phyloP scores from a whole-genome alignment of 2,113 vertebrate genomes.

The Chloebia gouldiae region DNA sequence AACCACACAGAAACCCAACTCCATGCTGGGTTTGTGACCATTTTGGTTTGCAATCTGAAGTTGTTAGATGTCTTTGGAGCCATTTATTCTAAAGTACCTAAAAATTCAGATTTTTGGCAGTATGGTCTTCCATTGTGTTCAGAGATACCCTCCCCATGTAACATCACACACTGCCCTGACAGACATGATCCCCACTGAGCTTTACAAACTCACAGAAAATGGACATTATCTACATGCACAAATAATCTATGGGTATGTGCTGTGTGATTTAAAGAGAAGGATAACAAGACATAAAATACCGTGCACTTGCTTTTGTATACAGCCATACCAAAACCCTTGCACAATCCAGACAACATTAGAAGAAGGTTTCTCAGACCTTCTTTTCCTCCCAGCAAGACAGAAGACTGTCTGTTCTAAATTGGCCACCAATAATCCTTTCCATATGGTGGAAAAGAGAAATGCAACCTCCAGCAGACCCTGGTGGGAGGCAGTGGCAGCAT shows the following conservation, averaged over 20 bases:
- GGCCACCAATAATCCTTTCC: neutral
- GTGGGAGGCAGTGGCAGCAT: neutral
- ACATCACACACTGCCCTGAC: neutral
- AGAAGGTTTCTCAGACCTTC: neutral
- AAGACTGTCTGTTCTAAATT: neutral
- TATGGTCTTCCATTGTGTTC: neutral
- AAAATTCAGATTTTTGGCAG: neutral
- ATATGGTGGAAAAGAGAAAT: slow-evolving; percentile 18
- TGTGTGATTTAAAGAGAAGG: neutral
- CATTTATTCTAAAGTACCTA: neutral
- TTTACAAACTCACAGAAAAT: neutral
- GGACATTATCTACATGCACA: neutral
- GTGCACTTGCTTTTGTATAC: neutral
- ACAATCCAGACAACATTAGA: neutral
- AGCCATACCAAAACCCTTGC: neutral
- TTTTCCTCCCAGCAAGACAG: neutral
- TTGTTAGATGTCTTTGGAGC: neutral
- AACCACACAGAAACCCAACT: neutral
- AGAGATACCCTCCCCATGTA: neutral
- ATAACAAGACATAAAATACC: neutral
- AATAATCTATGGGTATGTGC: neutral
- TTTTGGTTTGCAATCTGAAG: neutral
- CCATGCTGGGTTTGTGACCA: neutral
- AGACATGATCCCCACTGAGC: neutral
- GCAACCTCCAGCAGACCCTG: neutral